A percentile compares a stretch with the other conserved stretches of the same genome.
Evolutionary conservation across 2,113 vertebrate species (phyloP).

Genomic region (Psittacula cyanocephala): DNA sequence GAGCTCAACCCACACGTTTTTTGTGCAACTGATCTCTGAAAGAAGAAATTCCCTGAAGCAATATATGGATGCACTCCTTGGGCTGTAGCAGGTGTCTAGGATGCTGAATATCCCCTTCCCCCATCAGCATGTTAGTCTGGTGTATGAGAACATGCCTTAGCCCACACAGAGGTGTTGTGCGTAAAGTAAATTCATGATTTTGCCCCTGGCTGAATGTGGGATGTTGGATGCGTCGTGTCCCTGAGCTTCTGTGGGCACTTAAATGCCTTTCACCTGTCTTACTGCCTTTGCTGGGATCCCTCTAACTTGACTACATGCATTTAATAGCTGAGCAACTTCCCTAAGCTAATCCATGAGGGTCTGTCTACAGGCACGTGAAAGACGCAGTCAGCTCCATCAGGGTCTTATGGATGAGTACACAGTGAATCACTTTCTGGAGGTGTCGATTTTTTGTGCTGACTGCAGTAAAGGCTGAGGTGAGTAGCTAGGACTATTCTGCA

Average conservation of each 20-base stretch:
- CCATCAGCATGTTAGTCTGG: background rate
- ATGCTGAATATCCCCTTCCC: background rate
- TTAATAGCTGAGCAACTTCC: background rate
- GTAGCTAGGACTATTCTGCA: background rate
- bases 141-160: background rate
- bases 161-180: background rate
- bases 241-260: background rate
- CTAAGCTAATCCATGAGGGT: background rate
- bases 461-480: background rate
- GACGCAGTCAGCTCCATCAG: background rate
- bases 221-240: background rate
- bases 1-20: background rate
- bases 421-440: background rate
- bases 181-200: background rate
- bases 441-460: rapidly evolving
- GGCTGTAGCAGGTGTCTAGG: background rate
- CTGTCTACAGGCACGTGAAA: background rate
- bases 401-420: background rate
- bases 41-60: background rate
- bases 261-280: background rate
- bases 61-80: background rate
- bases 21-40: background rate
- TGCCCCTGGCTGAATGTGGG: background rate
- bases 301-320: background rate
- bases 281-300: background rate